These are phyloP conservation scores for Pseudochirops cupreus DNA, from an alignment of 2,797 vertebrate species.

Conservation along the genomic window DNA sequence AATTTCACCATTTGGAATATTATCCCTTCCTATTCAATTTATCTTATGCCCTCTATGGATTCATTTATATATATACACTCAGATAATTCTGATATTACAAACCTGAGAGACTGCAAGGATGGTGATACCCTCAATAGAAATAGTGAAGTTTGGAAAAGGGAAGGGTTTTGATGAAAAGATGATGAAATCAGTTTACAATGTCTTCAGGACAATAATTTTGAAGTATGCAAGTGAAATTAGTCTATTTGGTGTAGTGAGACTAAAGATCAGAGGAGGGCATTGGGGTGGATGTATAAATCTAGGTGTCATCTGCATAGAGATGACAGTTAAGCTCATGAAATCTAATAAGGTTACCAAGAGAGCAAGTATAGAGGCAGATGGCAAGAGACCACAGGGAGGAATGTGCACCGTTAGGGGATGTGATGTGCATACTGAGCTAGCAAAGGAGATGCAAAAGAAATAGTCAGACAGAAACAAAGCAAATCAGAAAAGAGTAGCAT, in stretches of 20 bases:
- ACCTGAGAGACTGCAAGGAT: neutral
- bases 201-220: neutral
- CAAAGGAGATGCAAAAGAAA: too few species aligned
- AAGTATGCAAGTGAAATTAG: neutral
- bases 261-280: neutral
- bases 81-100: neutral
- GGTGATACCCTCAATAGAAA: neutral
- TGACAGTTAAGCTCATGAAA: neutral
- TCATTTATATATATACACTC: too few species aligned
- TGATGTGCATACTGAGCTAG: neutral
- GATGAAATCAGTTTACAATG: neutral
- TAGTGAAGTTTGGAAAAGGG: neutral
- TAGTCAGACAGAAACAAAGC: neutral
- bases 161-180: neutral
- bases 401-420: neutral
- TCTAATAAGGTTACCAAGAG: neutral
- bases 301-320: neutral
- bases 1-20: too few species aligned
- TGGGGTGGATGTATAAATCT: neutral
- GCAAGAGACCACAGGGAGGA: neutral
- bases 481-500: neutral
- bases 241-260: neutral
- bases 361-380: neutral
- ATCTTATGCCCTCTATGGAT: too few species aligned
- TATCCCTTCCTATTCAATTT: too few species aligned